A percentile compares a stretch with the other conserved stretches of the same genome.
phyloP scores from a whole-genome alignment of 2,113 vertebrate genomes.

The Crypturellus undulatus region DNA sequence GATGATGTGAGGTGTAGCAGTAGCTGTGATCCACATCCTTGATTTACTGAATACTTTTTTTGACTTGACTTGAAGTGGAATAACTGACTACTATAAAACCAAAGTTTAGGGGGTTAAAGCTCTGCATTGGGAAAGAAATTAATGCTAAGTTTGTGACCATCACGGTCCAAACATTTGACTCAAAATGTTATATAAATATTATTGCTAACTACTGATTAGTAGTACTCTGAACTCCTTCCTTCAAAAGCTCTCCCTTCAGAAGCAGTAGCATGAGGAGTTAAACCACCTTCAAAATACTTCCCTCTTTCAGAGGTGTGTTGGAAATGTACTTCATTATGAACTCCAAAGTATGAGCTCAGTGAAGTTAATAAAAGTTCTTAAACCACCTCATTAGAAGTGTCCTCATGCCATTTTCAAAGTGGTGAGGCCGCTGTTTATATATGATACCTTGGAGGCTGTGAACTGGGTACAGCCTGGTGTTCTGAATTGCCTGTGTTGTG shows the following conservation, averaged over 20 bases:
- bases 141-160: background rate
- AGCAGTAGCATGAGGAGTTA: background rate
- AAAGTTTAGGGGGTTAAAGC: background rate
- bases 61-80: background rate
- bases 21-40: background rate
- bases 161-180: background rate
- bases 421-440: background rate
- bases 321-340: background rate
- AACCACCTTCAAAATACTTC: background rate
- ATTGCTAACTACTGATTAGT: background rate
- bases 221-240: background rate
- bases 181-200: background rate
- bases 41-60: background rate
- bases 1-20: background rate
- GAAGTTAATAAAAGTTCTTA: background rate
- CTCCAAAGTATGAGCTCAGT: background rate
- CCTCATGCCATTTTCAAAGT: background rate
- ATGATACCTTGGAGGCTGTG: background rate
- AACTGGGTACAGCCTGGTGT: background rate
- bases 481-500: background rate
- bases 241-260: background rate
- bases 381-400: background rate
- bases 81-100: background rate
- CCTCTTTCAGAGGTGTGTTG: background rate
- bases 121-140: background rate